Evolutionary conservation across 2,113 vertebrate genomes (phyloP).

Genomic region (Colius striatus): DNA sequence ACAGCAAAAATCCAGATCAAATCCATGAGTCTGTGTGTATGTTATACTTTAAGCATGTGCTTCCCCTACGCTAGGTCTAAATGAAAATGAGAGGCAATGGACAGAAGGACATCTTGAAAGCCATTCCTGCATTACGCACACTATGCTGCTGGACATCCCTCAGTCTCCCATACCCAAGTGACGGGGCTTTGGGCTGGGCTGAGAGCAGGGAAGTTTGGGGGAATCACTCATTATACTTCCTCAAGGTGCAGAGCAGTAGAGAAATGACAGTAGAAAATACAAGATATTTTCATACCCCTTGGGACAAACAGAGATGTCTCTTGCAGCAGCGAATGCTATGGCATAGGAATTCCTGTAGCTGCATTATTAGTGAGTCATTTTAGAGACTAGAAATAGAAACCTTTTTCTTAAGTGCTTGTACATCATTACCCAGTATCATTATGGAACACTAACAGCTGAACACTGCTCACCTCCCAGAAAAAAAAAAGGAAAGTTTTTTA

Average conservation of each 20-base stretch:
- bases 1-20: background rate
- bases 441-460: background rate
- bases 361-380: background rate
- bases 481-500: too few species aligned
- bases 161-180: fast-evolving
- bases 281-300: background rate
- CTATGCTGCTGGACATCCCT: background rate
- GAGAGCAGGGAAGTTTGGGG: background rate
- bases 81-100: background rate
- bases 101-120: background rate
- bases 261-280: background rate
- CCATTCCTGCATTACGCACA: background rate
- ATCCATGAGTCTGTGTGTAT: too few species aligned
- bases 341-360: background rate
- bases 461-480: background rate
- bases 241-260: background rate
- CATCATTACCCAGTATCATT: background rate
- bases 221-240: background rate
- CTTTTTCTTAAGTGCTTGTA: background rate
- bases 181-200: fast-evolving
- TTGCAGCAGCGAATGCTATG: background rate
- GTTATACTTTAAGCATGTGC: fast-evolving
- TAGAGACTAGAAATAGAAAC: conserved; percentile 24
- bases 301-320: background rate
- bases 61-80: background rate